Evolutionary conservation across 2,888 invertebrate genomes (phyloP), one percentile per base, ranked within the genome.

Genomic region (Rhogogaster chlorosoma): DNA sequence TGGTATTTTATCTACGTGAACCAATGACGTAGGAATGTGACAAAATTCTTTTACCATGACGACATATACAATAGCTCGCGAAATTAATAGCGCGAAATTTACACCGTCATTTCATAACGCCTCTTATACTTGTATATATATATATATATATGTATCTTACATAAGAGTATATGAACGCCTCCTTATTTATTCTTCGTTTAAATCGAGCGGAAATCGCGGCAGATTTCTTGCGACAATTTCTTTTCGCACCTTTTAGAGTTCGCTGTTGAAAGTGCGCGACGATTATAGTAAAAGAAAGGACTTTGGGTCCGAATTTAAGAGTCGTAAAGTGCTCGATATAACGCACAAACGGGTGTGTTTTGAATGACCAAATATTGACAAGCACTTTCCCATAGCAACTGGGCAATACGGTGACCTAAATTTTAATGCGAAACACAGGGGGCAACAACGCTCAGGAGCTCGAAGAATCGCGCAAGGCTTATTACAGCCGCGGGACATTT

Each of bases 341-440:
- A 80, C 32, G 22, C 26, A 26, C 12, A 38, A 49, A 61, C 36
- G 80, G 49, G 80, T 64, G 80, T 61, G 83, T 49, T 64, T 67
- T 70, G 83, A 83, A 83, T 83, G 18, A 70, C 45, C 67, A 70
- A 83, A 49, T 70, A 70, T 67, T 22, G 70, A 70, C 32, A 36
- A 29, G 9, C 42, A 42, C 82, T 83, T 83, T 83, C 82, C 80
- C 64, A n/a, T 15, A 42, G 64, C 42, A 26, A 22, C 61, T 36
- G 36, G 36, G 38, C 36, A 57, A n/a, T 38, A 61, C 61, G 53
- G 53, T 80, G 80, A 80, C 80, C 80, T 42, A 80, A 61, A 80
- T 80, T 80, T 80, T 80, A 7, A 64, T n/a, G 61, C 61, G 49
- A 64, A 80, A 80, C 38, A 26, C 61, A 64, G 64, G 57, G 80